Base-by-base conservation (phyloP, 2,888 invertebrate genomes). In the Euclidia mi region DNA sequence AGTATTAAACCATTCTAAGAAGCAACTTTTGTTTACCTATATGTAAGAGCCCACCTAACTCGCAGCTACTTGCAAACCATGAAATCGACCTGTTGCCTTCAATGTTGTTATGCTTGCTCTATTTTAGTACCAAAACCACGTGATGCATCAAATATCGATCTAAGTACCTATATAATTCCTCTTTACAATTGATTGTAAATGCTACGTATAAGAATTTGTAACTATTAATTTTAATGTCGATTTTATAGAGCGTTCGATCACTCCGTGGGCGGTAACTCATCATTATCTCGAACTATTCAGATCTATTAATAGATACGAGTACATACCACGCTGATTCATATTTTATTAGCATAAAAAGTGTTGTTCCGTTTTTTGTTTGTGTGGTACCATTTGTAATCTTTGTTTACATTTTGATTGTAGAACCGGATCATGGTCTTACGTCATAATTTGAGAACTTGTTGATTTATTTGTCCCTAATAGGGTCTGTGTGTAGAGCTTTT, bases 251-350 rank as follows among this genome's bases (percentile, higher is more conserved):
- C 45, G 35, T 25, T 7, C 25, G 55, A 65, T 68, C 57, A 52
- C 69, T n/a, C 56, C 65, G 79, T 80, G 81, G 85, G 79, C 82
- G 81, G 70, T 61, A 66, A 15, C 10, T 37, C 10, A 49, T 50
- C 53, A 65, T 68, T 67, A 78, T 74, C 58, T 68, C 51, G 43
- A 68, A 65, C 58, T 68, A 68, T 67, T 65, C 47, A 44, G 46
- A 65, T 52, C 49, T 66, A 53, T 56, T 35, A 58, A 66, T 58
- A 61, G 46, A 47, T 32, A 28, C 42, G 17, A n/a, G n/a, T n/a
- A n/a, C n/a, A n/a, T 12, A 44, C 32, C 10, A 18, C 17, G 32
- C 20, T 67, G 65, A 71, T 25, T 73, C 64, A 73, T 56, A 9
- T 40, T 14, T 38, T 41, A 45, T 12, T 6, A 25, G 20, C 7